These are phyloP conservation scores for Falco columbarius DNA, from an alignment of 2,797 vertebrate genomes.

Conservation along the genomic window DNA sequence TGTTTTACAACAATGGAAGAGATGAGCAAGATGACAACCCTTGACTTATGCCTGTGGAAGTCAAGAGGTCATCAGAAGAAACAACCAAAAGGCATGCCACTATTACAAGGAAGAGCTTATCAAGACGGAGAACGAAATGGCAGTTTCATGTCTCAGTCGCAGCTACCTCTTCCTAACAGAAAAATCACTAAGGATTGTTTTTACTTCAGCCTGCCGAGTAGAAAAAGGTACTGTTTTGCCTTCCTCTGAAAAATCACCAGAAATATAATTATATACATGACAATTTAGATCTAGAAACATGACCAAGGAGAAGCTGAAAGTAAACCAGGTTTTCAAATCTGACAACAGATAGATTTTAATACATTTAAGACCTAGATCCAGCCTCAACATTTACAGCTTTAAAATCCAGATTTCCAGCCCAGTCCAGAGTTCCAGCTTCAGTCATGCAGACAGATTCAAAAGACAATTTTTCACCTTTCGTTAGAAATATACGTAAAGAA, in stretches of 20 bases:
- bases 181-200: background rate
- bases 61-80: background rate
- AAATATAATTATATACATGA: background rate
- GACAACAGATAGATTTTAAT: background rate
- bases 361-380: background rate
- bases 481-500: background rate
- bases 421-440: background rate
- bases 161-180: background rate
- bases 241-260: background rate
- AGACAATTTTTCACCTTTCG: background rate
- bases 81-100: background rate
- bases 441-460: background rate
- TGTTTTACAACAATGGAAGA: background rate
- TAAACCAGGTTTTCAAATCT: background rate
- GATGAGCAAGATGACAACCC: background rate
- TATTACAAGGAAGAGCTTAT: background rate
- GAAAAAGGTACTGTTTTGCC: background rate
- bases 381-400: background rate
- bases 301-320: background rate
- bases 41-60: accelerated
- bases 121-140: background rate
- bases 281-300: background rate
- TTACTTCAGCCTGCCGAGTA: background rate
- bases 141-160: background rate
- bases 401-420: background rate